Base-by-base conservation (phyloP, 2,113 vertebrate species). In the Patagioenas fasciata region DNA sequence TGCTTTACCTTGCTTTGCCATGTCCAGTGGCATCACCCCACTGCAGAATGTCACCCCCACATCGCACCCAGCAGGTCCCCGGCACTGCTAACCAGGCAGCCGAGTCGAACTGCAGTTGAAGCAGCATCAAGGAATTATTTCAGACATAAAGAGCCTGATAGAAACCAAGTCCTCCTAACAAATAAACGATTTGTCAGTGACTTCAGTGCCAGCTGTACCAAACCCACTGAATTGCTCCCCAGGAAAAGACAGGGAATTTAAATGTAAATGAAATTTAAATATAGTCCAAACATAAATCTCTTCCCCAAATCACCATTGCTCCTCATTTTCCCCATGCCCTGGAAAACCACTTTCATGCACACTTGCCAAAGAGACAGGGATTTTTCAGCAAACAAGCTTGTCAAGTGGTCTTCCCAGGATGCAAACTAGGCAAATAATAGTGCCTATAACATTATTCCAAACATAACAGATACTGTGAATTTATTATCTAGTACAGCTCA, bases 11-110 rank as follows among this genome's bases (percentile, higher is more conserved):
- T 9, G 32, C 58, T 32, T 28, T 15, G 56, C 51, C 26, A 51
- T 34, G 17, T 23, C 42, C 51, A 7, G 44, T 42, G 50, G 79
- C 58, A 25, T 28, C 17, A 2, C 15, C 42, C 53, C 2, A 0
- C n/a, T 25, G 44, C 6, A 1, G 5, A 11, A 2, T 3, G 31
- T 8, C 57, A 28, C 31, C 66, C 34, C 50, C 6, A 18, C 29
- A 7, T 20, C 6, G 1, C 56, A 40, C 29, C 72, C 65, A 28
- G 50, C 38, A 5, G 23, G 28, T 34, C 60, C 36, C 42, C 2
- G 0, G 5, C 24, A 3, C 17, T 3, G 29, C 71, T 40, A 20
- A 23, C 18, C 0, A 0, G n/a, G 58, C 70, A 85, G 42, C 31
- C 9, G 0, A 66, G 29, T 28, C 10, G 1, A 31, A 26, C 32